Percentiles rank a stretch among this genome's conserved stretches.
Evolutionary conservation across 2,797 vertebrate species (phyloP).

Genomic region (Sylvia borin): DNA sequence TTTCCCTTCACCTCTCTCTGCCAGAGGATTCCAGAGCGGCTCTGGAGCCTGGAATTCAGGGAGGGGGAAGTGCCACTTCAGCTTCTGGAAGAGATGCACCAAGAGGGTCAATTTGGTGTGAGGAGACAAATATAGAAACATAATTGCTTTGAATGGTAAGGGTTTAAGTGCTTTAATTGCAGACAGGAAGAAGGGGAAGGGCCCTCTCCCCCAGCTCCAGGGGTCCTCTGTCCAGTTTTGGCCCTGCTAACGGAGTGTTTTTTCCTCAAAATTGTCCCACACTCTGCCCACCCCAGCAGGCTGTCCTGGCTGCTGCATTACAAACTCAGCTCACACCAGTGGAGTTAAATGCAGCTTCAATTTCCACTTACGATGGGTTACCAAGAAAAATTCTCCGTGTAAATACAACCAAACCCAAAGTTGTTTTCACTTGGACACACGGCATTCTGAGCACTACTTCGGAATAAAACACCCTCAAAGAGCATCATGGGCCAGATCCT

Average conservation of each 20-base stretch:
- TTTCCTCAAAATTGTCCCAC: background rate
- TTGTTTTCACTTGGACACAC: background rate
- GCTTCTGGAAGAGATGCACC: background rate
- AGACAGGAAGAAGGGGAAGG: background rate
- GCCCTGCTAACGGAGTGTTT: rapidly evolving
- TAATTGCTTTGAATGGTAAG: background rate
- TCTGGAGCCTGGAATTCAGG: background rate
- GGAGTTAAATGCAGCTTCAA: background rate
- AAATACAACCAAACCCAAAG: rapidly evolving
- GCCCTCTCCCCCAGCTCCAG: background rate
- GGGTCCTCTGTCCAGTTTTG: rapidly evolving
- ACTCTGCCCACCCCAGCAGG: rapidly evolving
- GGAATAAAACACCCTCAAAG: background rate
- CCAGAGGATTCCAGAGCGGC: background rate
- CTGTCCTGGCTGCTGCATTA: rapidly evolving
- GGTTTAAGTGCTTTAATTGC: background rate
- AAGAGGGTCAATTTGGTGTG: background rate
- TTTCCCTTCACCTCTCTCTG: background rate
- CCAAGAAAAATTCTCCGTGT: background rate
- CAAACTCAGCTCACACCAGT: background rate
- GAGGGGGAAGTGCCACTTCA: background rate
- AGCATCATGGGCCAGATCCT: background rate
- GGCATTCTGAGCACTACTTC: background rate
- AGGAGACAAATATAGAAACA: background rate
- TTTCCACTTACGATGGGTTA: background rate